Evolutionary conservation across 2,888 invertebrate species (phyloP).

Genomic region (Gasteruption jaculator): DNA sequence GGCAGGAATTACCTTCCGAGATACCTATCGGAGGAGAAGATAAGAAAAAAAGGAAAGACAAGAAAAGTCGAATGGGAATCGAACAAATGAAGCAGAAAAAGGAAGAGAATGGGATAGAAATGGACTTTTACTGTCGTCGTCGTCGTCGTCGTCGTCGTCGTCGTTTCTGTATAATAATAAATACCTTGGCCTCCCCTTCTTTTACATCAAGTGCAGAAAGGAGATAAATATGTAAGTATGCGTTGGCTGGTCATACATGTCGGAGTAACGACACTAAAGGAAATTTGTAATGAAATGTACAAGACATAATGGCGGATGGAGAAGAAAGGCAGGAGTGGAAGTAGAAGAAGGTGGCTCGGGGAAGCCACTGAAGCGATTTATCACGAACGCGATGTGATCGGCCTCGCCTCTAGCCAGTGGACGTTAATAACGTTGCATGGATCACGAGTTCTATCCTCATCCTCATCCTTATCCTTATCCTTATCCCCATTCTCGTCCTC

Average conservation of each 20-base stretch:
- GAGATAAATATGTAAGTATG: no score
- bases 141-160: no score
- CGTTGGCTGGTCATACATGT: slow-evolving; percentile 5
- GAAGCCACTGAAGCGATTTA: slow-evolving; percentile 45
- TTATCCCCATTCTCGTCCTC: slow-evolving; percentile 24
- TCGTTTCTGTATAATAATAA: no score
- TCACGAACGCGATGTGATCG: slow-evolving; percentile 47
- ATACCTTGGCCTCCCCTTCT: no score
- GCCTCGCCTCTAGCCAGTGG: slow-evolving; percentile 43
- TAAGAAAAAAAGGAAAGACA: no score
- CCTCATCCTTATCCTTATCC: slow-evolving; percentile 21
- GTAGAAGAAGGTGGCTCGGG: slow-evolving; percentile 25
- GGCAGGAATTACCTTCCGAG: no score
- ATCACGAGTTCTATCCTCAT: slow-evolving; percentile 39
- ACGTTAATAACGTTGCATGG: slow-evolving; percentile 47
- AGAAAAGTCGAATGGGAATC: no score
- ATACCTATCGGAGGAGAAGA: no score
- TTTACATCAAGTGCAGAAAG: no score
- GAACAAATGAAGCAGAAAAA: no score
- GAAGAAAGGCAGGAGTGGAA: slow-evolving; percentile 17
- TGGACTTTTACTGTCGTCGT: no score
- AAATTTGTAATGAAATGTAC: slow-evolving; percentile 44
- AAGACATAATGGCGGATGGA: slow-evolving; percentile 38
- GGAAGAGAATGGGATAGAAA: no score
- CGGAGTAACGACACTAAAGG: slow-evolving; percentile 35